Conservation (phyloP, 2,797 vertebrate genomes). For the Graptemys geographica region DNA sequence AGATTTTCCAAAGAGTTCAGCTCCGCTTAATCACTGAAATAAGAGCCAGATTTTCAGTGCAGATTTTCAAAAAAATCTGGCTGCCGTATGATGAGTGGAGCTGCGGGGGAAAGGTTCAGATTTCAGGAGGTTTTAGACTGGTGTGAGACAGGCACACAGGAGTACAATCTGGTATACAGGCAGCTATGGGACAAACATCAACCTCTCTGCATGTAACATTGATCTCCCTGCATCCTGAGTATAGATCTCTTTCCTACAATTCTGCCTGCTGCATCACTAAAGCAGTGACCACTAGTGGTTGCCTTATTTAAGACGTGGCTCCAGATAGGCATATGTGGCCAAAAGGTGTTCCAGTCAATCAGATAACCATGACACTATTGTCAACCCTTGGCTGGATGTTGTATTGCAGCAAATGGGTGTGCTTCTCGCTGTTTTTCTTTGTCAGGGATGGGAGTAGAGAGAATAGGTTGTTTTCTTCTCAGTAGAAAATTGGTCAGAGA, state of each 20-base stretch:
- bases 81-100: background rate
- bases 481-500: background rate
- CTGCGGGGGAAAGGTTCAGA: background rate
- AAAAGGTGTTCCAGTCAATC: too few species aligned
- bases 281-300: background rate
- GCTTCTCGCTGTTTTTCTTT: background rate
- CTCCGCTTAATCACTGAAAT: background rate
- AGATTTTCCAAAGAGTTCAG: background rate
- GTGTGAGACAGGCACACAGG: background rate
- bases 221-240: background rate
- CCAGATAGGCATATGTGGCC: background rate
- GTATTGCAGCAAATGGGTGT: background rate
- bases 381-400: constrained; percentile 68
- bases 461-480: too few species aligned
- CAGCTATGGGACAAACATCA: background rate
- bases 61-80: background rate
- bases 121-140: background rate
- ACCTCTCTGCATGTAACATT: background rate
- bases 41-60: background rate
- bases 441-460: too few species aligned
- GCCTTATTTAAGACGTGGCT: background rate
- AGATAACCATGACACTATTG: constrained; percentile 26
- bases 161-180: background rate
- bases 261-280: background rate
- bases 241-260: background rate